These are phyloP conservation scores for Columba livia DNA, from an alignment of 2,113 vertebrate genomes.

Conservation along the genomic window DNA sequence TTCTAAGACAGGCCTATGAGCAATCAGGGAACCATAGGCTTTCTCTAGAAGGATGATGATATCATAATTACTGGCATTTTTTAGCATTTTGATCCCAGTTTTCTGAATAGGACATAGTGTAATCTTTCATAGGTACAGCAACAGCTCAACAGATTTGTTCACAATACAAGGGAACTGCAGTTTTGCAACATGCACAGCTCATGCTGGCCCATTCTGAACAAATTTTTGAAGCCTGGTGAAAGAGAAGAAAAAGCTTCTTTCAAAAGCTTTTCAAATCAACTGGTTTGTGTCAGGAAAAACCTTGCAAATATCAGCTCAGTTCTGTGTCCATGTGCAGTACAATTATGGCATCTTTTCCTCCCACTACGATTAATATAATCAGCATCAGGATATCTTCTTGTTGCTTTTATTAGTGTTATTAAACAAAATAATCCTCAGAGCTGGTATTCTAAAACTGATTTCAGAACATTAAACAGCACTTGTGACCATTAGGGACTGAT, in stretches of 20 bases:
- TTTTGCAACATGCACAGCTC: not conserved
- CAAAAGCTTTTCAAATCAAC: not conserved
- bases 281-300: not conserved
- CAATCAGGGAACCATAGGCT: not conserved
- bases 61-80: not conserved
- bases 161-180: not conserved
- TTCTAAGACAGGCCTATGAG: not conserved
- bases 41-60: not conserved
- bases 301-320: not conserved
- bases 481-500: conserved; percentile 58
- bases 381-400: conserved; percentile 8
- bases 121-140: not conserved
- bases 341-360: not conserved
- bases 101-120: not conserved
- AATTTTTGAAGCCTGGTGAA: not conserved
- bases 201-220: not conserved
- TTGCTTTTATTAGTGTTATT: conserved; percentile 58
- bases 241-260: not conserved
- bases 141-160: not conserved
- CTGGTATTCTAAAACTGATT: conserved; percentile 40
- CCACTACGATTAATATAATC: not conserved
- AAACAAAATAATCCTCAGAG: conserved; percentile 38
- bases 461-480: conserved; percentile 48
- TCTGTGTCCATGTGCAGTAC: not conserved
- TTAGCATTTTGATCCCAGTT: not conserved